These are phyloP conservation scores for Oreochromis spilurus DNA, from an alignment of 2,113 vertebrate species.

Conservation along the genomic window DNA sequence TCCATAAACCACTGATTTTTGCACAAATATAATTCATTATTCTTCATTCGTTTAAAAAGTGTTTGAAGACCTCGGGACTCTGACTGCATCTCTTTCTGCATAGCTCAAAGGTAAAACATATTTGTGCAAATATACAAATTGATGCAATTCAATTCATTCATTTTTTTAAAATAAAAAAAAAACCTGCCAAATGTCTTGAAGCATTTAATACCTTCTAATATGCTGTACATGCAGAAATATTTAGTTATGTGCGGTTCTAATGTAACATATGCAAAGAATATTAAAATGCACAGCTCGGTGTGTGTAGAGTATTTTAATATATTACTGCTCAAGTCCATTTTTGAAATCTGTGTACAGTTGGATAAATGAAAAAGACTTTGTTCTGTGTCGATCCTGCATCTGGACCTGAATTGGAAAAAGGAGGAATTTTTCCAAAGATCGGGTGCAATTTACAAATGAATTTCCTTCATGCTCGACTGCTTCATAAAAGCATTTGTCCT, in stretches of 20 bases:
- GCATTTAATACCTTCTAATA: not conserved
- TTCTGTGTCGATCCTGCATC: slow-evolving; percentile 24
- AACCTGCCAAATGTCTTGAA: not conserved
- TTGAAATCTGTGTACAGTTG: not conserved
- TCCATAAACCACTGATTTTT: not conserved
- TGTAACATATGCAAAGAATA: not conserved
- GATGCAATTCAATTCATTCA: not conserved
- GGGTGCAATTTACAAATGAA: slow-evolving; percentile 70
- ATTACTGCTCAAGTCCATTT: not conserved
- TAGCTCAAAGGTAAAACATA: rapidly evolving
- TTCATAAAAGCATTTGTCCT: slow-evolving; percentile 72
- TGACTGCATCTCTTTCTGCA: not conserved
- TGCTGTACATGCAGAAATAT: not conserved
- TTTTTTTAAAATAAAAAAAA: not conserved
- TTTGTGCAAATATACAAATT: not conserved
- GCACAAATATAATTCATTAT: not conserved
- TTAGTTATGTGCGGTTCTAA: not conserved
- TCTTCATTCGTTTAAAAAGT: not conserved
- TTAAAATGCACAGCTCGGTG: not conserved
- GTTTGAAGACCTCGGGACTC: not conserved
- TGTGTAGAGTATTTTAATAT: not conserved
- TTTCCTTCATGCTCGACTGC: slow-evolving; percentile 60
- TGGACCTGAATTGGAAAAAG: slow-evolving; percentile 46
- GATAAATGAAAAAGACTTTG: not conserved
- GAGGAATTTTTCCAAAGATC: slow-evolving; percentile 51